phyloP scores from a whole-genome alignment of 2,888 invertebrate species.

The Gonocerus acuteangulatus region DNA sequence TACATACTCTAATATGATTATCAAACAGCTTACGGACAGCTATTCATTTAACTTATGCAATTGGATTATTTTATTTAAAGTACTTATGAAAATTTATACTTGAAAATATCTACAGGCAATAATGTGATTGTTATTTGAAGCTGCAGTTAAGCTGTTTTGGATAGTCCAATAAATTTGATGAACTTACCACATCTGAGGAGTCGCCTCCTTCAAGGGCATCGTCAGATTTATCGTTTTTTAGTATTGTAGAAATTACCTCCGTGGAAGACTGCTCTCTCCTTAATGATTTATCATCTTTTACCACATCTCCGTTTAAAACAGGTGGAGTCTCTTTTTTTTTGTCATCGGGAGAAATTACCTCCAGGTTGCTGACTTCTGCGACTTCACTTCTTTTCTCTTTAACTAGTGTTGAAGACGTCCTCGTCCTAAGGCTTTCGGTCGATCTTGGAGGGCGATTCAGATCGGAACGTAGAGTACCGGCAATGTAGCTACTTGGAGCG shows the following conservation, averaged over 20 bases:
- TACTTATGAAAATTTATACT: too few species aligned
- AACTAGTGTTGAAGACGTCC: conserved; percentile 11
- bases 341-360: conserved; percentile 31
- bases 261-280: conserved; percentile 1
- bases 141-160: too few species aligned
- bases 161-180: not conserved
- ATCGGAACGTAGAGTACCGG: conserved; percentile 11
- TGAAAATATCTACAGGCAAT: too few species aligned
- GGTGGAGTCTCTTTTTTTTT: conserved; percentile 11
- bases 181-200: conserved; percentile 15
- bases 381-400: conserved; percentile 25
- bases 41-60: too few species aligned
- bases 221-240: conserved; percentile 11
- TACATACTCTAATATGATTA: not conserved
- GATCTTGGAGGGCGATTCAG: conserved; percentile 23
- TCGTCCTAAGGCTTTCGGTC: conserved; percentile 11
- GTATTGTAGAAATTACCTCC: conserved; percentile 14
- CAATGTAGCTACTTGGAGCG: conserved; percentile 30
- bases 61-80: too few species aligned
- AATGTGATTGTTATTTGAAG: too few species aligned
- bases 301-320: conserved; percentile 17
- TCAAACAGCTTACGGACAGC: conserved; percentile 16
- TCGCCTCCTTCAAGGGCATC: conserved; percentile 7
- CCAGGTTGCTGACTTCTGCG: conserved; percentile 27
- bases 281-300: conserved; percentile 12